phyloP scores from a whole-genome alignment of 2,888 invertebrate genomes.

The Caenorhabditis drosophilae region DNA sequence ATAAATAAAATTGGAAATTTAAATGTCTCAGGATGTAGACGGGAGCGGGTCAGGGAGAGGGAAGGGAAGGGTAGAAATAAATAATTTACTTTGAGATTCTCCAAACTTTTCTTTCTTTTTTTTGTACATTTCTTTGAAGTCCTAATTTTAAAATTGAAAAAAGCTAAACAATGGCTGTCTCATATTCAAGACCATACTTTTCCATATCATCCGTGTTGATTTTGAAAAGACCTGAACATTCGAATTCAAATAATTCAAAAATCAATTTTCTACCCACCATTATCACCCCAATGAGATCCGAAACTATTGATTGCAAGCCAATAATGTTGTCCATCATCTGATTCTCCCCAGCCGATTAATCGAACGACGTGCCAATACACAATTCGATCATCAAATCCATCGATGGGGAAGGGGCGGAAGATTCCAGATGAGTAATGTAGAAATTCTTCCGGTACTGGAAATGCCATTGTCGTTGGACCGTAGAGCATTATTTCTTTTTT shows the following conservation, averaged over 20 bases:
- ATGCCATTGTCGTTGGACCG: constrained; percentile 67
- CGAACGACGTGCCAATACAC: constrained; percentile 68
- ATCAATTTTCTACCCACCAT: constrained; percentile 42
- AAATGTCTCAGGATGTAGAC: constrained; percentile 2
- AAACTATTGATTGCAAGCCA: constrained; percentile 67
- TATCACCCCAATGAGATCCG: constrained; percentile 67
- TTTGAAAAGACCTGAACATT: constrained; percentile 60
- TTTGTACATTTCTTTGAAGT: too few species aligned
- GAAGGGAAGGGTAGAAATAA: not conserved
- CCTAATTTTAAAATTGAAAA: too few species aligned
- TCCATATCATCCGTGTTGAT: constrained; percentile 66
- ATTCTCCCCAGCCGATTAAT: constrained; percentile 66
- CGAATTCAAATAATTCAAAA: not conserved
- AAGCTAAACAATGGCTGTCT: constrained; percentile 58
- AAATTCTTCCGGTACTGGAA: constrained; percentile 68
- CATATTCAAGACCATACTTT: constrained; percentile 66
- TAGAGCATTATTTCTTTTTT: constrained; percentile 62
- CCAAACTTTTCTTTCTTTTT: too few species aligned
- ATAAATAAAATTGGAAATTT: constrained; percentile 31
- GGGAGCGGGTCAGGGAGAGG: not conserved
- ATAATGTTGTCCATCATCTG: constrained; percentile 57
- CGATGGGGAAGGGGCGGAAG: constrained; percentile 64
- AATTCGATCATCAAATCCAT: constrained; percentile 63
- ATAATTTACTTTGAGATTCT: too few species aligned
- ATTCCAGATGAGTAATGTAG: constrained; percentile 64